Conservation (phyloP, 2,888 invertebrate species). For the Scelioninae gen. 2 region DNA sequence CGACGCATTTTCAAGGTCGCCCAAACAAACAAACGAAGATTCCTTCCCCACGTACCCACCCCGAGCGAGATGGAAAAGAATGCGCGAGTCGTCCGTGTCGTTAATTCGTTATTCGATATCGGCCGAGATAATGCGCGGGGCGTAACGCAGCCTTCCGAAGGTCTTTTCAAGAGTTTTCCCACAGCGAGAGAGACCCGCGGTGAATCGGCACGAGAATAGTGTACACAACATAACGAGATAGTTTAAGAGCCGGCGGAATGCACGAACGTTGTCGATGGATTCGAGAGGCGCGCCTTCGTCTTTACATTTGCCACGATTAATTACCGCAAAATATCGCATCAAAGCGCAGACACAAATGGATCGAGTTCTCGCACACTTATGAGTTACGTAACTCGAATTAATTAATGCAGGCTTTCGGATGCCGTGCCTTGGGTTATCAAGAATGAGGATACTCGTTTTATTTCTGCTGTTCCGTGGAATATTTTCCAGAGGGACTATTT, state of each 20-base stretch:
- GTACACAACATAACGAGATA: slow-evolving; percentile 48
- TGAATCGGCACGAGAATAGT: slow-evolving; percentile 44
- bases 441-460: not conserved
- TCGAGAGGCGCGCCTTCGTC: slow-evolving; percentile 47
- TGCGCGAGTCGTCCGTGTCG: slow-evolving; percentile 33
- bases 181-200: slow-evolving; percentile 45
- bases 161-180: slow-evolving; percentile 50
- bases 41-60: too few species aligned
- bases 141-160: slow-evolving; percentile 50
- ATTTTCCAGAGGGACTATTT: not conserved
- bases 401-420: slow-evolving; percentile 5
- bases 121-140: slow-evolving; percentile 21
- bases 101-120: slow-evolving; percentile 38
- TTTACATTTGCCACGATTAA: slow-evolving; percentile 44
- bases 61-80: too few species aligned
- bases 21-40: too few species aligned
- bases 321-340: slow-evolving; percentile 27
- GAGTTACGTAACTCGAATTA: slow-evolving; percentile 25
- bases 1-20: too few species aligned
- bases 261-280: slow-evolving; percentile 29
- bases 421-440: not conserved
- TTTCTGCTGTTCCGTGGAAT: not conserved
- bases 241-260: slow-evolving; percentile 48
- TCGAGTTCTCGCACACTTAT: slow-evolving; percentile 18
- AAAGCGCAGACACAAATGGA: slow-evolving; percentile 28